Conservation (phyloP, 2,888 invertebrate genomes). For the Hedya salicella region DNA sequence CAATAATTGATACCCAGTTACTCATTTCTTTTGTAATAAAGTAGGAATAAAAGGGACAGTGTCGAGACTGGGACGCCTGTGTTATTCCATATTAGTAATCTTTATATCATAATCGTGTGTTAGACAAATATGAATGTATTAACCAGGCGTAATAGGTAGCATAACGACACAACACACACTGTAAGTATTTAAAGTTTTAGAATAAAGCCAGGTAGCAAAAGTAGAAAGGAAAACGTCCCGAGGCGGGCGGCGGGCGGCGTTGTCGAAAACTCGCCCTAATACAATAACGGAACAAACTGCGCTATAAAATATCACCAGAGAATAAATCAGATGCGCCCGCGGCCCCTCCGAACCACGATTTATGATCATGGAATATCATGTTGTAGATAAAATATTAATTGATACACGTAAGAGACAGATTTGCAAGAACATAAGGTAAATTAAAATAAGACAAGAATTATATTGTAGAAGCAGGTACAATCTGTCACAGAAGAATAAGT, state of each 20-base stretch:
- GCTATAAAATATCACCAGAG: constrained; percentile 88
- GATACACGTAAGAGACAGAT: constrained; percentile 36
- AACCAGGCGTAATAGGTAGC: no score
- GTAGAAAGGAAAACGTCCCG: constrained; percentile 29
- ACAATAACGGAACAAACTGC: constrained; percentile 88
- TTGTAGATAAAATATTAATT: constrained; percentile 80
- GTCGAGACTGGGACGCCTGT: no score
- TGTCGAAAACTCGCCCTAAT: constrained; percentile 84
- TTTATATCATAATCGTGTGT: no score
- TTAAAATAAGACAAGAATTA: no score
- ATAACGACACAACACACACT: not conserved
- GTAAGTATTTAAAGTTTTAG: not conserved
- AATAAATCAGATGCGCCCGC: constrained; percentile 85
- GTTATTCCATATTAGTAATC: no score
- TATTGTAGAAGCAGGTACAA: no score
- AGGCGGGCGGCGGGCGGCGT: constrained; percentile 54
- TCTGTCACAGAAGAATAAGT: no score
- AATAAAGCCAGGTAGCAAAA: constrained; percentile 32
- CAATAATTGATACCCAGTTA: not conserved
- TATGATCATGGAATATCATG: constrained; percentile 76
- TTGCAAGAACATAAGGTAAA: no score
- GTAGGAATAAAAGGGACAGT: no score
- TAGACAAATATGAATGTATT: no score
- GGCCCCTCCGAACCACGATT: constrained; percentile 75
- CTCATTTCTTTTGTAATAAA: no score